Evolutionary conservation across 2,113 vertebrate species (phyloP).

Genomic region (Furnarius figulus): DNA sequence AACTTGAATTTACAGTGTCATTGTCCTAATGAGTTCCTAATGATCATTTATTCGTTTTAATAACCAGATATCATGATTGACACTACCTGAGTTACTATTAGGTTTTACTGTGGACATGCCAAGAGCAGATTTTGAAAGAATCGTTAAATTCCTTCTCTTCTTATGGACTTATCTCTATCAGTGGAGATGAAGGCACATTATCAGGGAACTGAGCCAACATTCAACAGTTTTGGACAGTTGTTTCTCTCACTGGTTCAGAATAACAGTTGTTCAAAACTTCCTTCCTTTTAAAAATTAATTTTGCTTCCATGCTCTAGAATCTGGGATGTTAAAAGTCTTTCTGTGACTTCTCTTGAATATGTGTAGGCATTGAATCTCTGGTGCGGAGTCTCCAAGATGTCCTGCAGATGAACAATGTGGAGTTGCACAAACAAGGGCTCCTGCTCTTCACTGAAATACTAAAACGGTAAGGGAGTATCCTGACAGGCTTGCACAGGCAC

Average conservation of each 20-base stretch:
- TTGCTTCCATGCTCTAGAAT: background rate
- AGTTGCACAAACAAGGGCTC: slow-evolving; percentile 88
- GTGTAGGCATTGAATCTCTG: slow-evolving; percentile 88
- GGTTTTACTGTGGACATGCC: background rate
- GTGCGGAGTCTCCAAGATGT: slow-evolving; percentile 85
- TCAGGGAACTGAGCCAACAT: background rate
- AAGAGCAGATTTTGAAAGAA: background rate
- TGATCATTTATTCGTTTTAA: background rate
- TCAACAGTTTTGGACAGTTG: background rate
- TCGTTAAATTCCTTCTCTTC: background rate
- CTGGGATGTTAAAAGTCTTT: background rate
- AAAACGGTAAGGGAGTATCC: slow-evolving; percentile 78
- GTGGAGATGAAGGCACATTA: background rate
- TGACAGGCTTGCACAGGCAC: background rate
- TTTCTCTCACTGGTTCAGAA: background rate
- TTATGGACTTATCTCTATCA: background rate
- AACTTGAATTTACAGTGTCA: background rate
- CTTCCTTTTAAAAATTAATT: background rate
- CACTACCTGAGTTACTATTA: background rate
- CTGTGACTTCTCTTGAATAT: background rate
- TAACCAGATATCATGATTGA: background rate
- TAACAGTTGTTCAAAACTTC: background rate
- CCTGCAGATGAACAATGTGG: slow-evolving; percentile 80
- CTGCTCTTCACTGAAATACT: slow-evolving; percentile 88
- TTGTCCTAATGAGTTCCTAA: background rate